Evolutionary conservation across 2,888 invertebrate genomes (phyloP), one percentile per base, ranked within the genome.

Genomic region (Tanypteryx hageni): DNA sequence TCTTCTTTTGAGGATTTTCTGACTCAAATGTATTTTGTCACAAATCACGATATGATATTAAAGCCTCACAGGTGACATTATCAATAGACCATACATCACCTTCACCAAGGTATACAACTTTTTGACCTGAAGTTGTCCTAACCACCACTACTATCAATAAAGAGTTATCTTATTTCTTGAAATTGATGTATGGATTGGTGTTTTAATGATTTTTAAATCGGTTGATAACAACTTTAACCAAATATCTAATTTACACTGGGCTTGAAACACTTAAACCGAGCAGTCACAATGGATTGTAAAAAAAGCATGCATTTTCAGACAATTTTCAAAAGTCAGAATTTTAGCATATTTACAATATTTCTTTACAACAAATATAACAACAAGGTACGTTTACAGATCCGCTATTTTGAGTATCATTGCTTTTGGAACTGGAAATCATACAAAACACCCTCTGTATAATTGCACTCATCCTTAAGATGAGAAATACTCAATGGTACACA

Each of bases 341-440:
- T 89, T 89, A 61, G 64, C 89, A 89, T 89, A 89, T 89, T 31
- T 89, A 89, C 89, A 89, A 64, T 89, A 64, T 89, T 89, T 64
- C 64, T 89, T 89, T 89, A 89, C 89, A 89, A 64, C 89, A 89
- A 89, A 89, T 89, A 89, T 89, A 89, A 89, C 83, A 83, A 83
- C 89, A 89, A 89, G 89, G 89, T 89, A 89, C 64, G 89, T 89
- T 89, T 64, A 89, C 89, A 89, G 64, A 89, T 89, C 64, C 61
- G 31, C 61, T 89, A 89, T 68, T 89, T 89, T 89, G 89, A 89
- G 89, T 89, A 89, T 89, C 89, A 61, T 89, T 89, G 64, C 64
- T 89, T 44, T 64, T 61, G 44, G 89, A 89, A 89, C 44, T 64
- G 61, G 89, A 89, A 89, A 89, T 64, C 89, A 89, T 89, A 68